Conservation (phyloP, 1,140 invertebrate genomes). For the Drosophila micromelanica region DNA sequence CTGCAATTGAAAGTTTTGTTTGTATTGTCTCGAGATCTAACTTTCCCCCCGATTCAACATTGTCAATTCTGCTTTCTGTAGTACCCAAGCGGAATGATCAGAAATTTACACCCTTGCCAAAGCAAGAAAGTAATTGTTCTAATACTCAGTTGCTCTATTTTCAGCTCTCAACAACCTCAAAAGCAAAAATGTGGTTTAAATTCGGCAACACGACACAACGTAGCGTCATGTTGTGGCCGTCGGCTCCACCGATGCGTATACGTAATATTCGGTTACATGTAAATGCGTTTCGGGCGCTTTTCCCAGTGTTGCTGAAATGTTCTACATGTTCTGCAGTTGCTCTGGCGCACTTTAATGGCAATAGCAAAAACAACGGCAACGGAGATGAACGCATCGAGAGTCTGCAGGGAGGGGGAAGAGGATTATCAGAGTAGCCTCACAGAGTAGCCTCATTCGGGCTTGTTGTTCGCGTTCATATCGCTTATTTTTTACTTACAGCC, state of each 20-base stretch:
- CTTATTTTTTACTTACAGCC: constrained; percentile 3
- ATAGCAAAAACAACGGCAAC: background rate
- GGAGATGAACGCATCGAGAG: too few species aligned
- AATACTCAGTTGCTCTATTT: too few species aligned
- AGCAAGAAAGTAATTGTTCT: too few species aligned
- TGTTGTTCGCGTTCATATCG: too few species aligned
- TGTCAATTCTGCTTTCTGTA: too few species aligned
- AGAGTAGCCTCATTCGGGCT: background rate
- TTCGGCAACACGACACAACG: background rate
- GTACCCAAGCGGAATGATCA: too few species aligned
- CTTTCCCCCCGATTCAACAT: too few species aligned
- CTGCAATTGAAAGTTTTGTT: too few species aligned
- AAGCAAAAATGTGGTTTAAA: constrained; percentile 2
- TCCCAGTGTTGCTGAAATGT: background rate
- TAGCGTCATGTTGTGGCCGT: constrained; percentile 53
- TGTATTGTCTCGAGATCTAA: too few species aligned
- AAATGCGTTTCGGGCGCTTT: constrained; percentile 11
- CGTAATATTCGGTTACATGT: constrained; percentile 54
- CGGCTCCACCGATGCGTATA: constrained; percentile 59
- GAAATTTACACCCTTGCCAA: too few species aligned
- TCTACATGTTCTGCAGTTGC: constrained; percentile 23
- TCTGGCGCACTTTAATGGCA: background rate
- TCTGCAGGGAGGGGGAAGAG: background rate
- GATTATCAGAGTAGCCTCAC: too few species aligned
- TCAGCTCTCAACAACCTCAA: background rate